Conservation (phyloP, 2,797 vertebrate species). For the Craterocephalus amniculus region DNA sequence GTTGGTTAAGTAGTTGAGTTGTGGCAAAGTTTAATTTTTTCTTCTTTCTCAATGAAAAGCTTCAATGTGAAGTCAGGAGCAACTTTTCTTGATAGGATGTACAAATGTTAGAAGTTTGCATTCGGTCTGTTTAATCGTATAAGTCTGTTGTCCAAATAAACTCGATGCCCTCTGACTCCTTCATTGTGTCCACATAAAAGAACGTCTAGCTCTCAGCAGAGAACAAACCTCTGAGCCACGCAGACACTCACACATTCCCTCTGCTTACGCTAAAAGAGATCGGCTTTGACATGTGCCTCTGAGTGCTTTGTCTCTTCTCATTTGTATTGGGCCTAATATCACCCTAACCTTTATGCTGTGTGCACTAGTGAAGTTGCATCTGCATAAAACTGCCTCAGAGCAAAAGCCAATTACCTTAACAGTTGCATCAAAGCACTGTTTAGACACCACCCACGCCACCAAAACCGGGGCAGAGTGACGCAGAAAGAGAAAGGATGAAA, state of each 20-base stretch:
- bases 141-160: slow-evolving; percentile 3
- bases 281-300: slow-evolving; percentile 62
- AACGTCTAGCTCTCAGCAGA: slow-evolving; percentile 27
- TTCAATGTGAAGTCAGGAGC: no score
- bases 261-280: slow-evolving; percentile 56
- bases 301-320: slow-evolving; percentile 62
- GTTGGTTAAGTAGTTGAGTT: neutral
- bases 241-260: slow-evolving; percentile 9
- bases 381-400: slow-evolving; percentile 68
- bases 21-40: no score
- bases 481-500: slow-evolving; percentile 24
- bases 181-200: slow-evolving; percentile 31
- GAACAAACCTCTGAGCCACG: slow-evolving; percentile 25
- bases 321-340: slow-evolving; percentile 74
- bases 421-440: slow-evolving; percentile 39
- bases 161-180: slow-evolving; percentile 24
- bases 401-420: slow-evolving; percentile 75
- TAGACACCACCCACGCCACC: slow-evolving; percentile 42
- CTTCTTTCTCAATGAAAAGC: no score
- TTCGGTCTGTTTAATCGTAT: slow-evolving; percentile 6
- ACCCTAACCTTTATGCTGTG: slow-evolving; percentile 67
- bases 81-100: neutral
- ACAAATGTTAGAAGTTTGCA: neutral
- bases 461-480: slow-evolving; percentile 28
- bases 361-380: slow-evolving; percentile 64